phyloP scores from a whole-genome alignment of 2,888 invertebrate genomes.

The Synergus laeviventris region DNA sequence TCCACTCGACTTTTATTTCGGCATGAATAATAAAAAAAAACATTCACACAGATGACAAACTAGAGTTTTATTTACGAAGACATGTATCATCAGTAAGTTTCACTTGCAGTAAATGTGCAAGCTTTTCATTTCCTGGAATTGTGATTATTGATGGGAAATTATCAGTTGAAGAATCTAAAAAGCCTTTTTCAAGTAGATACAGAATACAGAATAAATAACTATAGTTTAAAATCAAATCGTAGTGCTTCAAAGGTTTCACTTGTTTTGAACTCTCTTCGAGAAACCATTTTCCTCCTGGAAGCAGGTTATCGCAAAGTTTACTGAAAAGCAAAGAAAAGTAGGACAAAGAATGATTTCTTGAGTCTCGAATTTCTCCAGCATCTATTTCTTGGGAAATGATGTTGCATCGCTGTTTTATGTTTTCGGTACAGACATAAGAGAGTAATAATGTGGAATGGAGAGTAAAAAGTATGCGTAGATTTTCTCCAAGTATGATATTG shows the following conservation, averaged over 20 bases:
- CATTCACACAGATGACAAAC: background rate
- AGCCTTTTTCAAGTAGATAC: conserved; percentile 11
- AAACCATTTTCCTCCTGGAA: conserved; percentile 16
- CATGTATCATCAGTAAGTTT: background rate
- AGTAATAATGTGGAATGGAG: conserved; percentile 22
- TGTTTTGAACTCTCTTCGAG: conserved; percentile 15
- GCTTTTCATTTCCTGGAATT: background rate
- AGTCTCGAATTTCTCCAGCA: background rate
- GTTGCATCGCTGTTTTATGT: conserved; percentile 20
- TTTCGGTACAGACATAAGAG: conserved; percentile 25
- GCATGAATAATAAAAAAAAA: conserved; percentile 19
- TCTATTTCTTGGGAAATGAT: conserved; percentile 27
- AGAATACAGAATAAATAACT: conserved; percentile 24
- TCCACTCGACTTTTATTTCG: conserved; percentile 33
- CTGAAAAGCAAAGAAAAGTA: conserved; percentile 27
- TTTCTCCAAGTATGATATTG: conserved; percentile 9
- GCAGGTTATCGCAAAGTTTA: conserved; percentile 22
- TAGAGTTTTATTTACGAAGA: background rate
- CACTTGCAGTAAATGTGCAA: background rate
- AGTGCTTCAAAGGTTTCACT: conserved; percentile 24
- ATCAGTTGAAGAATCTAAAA: background rate
- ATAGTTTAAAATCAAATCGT: conserved; percentile 22
- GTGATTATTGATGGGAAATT: too few relatives aligned
- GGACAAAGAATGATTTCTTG: conserved; percentile 20
- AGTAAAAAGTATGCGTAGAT: conserved; percentile 6